Evolutionary conservation across 2,888 invertebrate genomes (phyloP).

Genomic region (Coecobrya sp.): DNA sequence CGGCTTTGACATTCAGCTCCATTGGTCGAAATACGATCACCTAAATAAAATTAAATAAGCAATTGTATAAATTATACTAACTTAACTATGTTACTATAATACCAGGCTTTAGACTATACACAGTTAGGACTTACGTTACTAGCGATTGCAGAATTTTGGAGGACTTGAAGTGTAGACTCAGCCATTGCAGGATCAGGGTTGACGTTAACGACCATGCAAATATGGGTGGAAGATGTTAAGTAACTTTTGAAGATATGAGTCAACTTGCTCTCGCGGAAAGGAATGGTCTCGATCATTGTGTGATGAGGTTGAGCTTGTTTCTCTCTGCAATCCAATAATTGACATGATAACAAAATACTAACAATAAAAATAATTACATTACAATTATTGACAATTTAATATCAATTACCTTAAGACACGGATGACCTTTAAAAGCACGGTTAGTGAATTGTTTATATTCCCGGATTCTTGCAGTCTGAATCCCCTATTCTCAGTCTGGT

Average conservation of each 20-base stretch:
- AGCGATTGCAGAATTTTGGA: conserved; percentile 93
- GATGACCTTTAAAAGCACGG: conserved; percentile 95
- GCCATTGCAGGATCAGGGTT: conserved; percentile 92
- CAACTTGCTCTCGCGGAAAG: conserved; percentile 95
- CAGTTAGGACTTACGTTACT: conserved; percentile 84
- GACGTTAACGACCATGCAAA: conserved; percentile 92
- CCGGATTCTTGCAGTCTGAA: conserved; percentile 94
- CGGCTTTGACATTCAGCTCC: conserved; percentile 23
- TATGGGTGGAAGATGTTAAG: conserved; percentile 91
- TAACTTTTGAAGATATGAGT: conserved; percentile 95
- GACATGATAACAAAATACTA: conserved; percentile 34
- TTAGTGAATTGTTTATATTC: conserved; percentile 95
- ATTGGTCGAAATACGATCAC: conserved; percentile 69
- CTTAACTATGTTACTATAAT: no score
- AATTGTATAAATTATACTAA: neutral
- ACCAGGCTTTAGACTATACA: no score
- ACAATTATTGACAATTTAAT: neutral
- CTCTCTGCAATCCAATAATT: no score
- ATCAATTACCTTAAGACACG: conserved; percentile 88
- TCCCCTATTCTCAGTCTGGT: conserved; percentile 92
- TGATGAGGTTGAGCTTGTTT: conserved; percentile 87
- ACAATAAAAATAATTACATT: neutral
- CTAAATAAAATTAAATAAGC: conserved; percentile 1
- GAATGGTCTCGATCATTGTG: conserved; percentile 88
- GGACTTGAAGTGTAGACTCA: conserved; percentile 94